Evolutionary conservation across 2,888 invertebrate genomes (phyloP).

Genomic region (Plagodis pulveraria): DNA sequence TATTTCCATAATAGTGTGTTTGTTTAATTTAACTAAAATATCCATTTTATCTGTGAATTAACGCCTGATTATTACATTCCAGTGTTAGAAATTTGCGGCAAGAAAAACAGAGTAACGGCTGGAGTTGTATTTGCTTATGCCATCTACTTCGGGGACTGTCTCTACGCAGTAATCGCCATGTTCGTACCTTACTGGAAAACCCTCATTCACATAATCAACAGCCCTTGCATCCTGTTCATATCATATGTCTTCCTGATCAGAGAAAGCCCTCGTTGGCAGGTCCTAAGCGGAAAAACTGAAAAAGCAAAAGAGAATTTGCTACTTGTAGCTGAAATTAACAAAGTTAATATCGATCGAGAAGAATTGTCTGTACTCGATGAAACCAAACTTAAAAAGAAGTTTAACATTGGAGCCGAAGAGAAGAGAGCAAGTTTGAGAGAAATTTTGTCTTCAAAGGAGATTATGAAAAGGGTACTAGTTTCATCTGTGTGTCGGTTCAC

Average conservation of each 20-base stretch:
- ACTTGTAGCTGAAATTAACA: conserved; percentile 57
- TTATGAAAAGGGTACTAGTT: conserved; percentile 62
- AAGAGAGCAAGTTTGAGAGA: conserved; percentile 61
- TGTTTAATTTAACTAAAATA: too few species aligned
- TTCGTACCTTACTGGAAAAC: conserved; percentile 66
- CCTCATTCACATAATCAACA: conserved; percentile 58
- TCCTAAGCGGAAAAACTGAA: conserved; percentile 59
- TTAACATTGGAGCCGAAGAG: conserved; percentile 60
- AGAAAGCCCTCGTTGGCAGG: conserved; percentile 72
- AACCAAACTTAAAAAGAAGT: conserved; percentile 55
- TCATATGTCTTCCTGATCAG: conserved; percentile 53
- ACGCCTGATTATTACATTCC: conserved; percentile 39
- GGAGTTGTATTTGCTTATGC: conserved; percentile 70
- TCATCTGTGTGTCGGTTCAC: conserved; percentile 66
- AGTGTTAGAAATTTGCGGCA: conserved; percentile 74
- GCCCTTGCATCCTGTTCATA: conserved; percentile 61
- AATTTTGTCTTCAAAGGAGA: conserved; percentile 64
- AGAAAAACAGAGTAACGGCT: conserved; percentile 64
- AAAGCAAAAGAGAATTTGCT: conserved; percentile 62
- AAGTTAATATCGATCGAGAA: conserved; percentile 49
- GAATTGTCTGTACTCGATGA: conserved; percentile 58
- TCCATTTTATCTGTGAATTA: too few species aligned
- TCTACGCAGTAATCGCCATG: conserved; percentile 66
- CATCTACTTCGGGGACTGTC: conserved; percentile 66
- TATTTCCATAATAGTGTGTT: too few species aligned